Evolutionary conservation across 2,113 vertebrate genomes (phyloP).

Genomic region (Benitochromis conjunctus): DNA sequence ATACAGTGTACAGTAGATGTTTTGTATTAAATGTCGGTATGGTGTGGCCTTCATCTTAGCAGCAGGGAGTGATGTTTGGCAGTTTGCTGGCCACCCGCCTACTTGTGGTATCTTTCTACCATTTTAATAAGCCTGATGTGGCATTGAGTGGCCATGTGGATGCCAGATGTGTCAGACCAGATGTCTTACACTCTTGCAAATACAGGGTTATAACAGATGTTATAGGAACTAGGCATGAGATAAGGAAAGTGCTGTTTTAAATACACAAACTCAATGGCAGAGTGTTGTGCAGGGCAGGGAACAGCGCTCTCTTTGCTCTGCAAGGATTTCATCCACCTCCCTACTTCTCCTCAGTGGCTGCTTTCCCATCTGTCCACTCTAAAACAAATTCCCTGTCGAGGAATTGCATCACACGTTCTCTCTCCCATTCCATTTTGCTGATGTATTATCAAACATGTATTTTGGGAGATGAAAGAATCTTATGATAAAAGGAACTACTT

Average conservation of each 20-base stretch:
- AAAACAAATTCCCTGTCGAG: not conserved
- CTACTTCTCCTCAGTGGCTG: not conserved
- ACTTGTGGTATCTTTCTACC: not conserved
- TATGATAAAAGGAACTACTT: conserved; percentile 51
- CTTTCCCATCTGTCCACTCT: not conserved
- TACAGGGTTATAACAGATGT: not conserved
- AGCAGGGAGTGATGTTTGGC: conserved; percentile 14
- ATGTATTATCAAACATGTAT: conserved; percentile 30
- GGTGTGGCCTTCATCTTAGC: not conserved
- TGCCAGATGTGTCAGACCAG: not conserved
- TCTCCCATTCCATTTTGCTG: not conserved
- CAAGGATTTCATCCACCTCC: not conserved
- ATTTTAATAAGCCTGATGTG: not conserved
- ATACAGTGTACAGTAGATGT: not conserved
- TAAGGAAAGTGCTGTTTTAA: not conserved
- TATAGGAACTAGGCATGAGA: not conserved
- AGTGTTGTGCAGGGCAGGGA: not conserved
- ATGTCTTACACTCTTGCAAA: not conserved
- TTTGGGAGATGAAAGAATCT: conserved; percentile 60
- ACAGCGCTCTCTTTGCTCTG: not conserved
- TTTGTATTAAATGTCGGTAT: not conserved
- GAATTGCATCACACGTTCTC: not conserved
- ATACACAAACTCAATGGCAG: not conserved
- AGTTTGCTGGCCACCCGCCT: not conserved
- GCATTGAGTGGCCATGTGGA: not conserved